These are phyloP conservation scores for Lochmaea crataegi DNA, from an alignment of 2,888 invertebrate genomes.

Conservation along the genomic window DNA sequence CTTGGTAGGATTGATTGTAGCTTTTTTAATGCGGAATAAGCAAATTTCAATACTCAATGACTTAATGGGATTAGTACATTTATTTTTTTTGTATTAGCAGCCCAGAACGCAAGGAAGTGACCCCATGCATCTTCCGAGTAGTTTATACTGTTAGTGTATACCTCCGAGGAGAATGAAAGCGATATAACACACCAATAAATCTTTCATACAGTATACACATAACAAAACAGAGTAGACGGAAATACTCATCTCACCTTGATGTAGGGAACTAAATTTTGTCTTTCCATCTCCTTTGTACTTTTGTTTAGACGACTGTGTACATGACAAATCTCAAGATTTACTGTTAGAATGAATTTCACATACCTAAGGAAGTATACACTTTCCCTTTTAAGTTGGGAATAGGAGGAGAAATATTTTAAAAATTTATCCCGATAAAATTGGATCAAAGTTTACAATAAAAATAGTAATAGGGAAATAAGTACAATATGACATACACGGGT, in stretches of 20 bases:
- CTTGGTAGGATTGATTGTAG: too few relatives aligned
- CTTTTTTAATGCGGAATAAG: too few relatives aligned
- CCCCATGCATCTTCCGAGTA: slow-evolving; percentile 26
- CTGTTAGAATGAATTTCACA: slow-evolving; percentile 34
- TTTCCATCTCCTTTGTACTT: slow-evolving; percentile 47
- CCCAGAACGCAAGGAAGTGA: slow-evolving; percentile 21
- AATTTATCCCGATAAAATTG: not conserved
- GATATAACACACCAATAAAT: slow-evolving; percentile 35
- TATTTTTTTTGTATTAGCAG: not conserved
- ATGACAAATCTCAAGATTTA: slow-evolving; percentile 53
- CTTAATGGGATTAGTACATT: not conserved
- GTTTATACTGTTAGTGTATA: slow-evolving; percentile 13
- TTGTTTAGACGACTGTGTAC: slow-evolving; percentile 54
- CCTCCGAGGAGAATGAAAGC: slow-evolving; percentile 29
- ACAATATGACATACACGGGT: too few relatives aligned
- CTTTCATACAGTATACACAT: slow-evolving; percentile 35
- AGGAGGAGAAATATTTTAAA: slow-evolving; percentile 5
- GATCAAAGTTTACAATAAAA: too few relatives aligned
- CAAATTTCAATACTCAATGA: too few relatives aligned
- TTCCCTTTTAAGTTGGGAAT: not conserved
- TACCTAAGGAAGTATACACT: not conserved
- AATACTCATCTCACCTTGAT: slow-evolving; percentile 53
- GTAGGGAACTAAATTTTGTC: slow-evolving; percentile 41
- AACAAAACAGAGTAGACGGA: slow-evolving; percentile 33
- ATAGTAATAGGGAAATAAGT: too few relatives aligned